phyloP scores from a whole-genome alignment of 1,140 invertebrate species.

The Chlorops oryzae region DNA sequence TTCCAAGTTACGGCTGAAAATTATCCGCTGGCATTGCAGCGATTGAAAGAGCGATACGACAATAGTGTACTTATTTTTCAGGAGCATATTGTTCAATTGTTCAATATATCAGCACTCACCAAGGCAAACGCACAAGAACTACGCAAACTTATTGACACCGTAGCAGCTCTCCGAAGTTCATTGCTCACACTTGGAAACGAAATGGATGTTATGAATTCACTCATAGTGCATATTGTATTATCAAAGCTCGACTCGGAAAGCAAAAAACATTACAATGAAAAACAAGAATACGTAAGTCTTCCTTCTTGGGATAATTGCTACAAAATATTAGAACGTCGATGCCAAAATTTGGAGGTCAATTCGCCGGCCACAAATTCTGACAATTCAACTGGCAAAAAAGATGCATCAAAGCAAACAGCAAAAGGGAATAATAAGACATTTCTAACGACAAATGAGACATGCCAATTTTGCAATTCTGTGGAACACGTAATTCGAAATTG shows the following conservation, averaged over 20 bases:
- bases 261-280: conserved; percentile 5
- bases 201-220: conserved; percentile 5
- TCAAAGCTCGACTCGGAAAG: conserved; percentile 9
- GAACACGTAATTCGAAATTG: no score
- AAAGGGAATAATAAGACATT: no score
- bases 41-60: conserved; percentile 8
- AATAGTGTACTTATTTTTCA: conserved; percentile 5
- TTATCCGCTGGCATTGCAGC: conserved; percentile 4
- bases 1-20: conserved; percentile 8
- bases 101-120: not conserved
- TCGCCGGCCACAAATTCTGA: no score
- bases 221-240: conserved; percentile 5
- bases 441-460: not conserved
- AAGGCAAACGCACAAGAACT: not conserved
- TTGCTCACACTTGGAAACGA: conserved; percentile 3
- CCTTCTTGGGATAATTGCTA: conserved; percentile 5
- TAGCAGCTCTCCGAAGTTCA: conserved; percentile 1
- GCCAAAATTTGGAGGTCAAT: conserved; percentile 5
- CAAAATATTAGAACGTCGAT: not conserved
- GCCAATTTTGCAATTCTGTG: not conserved
- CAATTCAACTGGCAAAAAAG: no score
- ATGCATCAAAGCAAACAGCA: no score
- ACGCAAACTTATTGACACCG: not conserved
- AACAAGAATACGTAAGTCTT: conserved; percentile 9
- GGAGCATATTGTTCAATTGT: conserved; percentile 2